Evolutionary conservation across 2,888 invertebrate species (phyloP), one percentile per base, ranked within the genome.

Genomic region (Thalpophila matura): DNA sequence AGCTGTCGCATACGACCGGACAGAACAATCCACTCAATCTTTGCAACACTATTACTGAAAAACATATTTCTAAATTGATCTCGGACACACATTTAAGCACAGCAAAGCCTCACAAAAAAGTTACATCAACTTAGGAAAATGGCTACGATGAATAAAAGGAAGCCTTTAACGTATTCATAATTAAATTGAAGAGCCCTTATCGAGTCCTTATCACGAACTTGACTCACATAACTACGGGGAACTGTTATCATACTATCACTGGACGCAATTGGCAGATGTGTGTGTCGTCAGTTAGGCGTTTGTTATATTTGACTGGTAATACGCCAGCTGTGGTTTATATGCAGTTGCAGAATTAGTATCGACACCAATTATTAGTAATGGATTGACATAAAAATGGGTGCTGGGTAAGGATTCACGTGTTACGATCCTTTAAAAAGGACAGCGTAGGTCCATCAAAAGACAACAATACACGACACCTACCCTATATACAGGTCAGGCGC

Each of bases 141-240:
- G 16, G 5, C 5, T 43, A 29, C 43, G 2, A n/a, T 18, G 7
- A 54, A 46, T 14, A 51, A 54, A 24, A 66, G 35, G 10, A 20
- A 9, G 24, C 24, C 27, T 35, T 29, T 18, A 51, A 35, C 12
- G 18, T 14, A 37, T 43, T 53, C 9, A 22, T 22, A 7, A 45
- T 40, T 40, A 38, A 43, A 42, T 61, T 37, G 7, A 33, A 53
- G 9, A 27, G 38, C 10, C 2, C 16, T 26, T 66, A 50, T 66
- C 70, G 22, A 12, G 9, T 1, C 18, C 33, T 35, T 79, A 79
- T 76, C 65, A 62, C 47, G 60, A 79, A 76, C 73, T 79, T 76
- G 75, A 79, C 75, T 79, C 77, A 76, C 29, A 58, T 63, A 55
- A 62, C 38, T 76, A 79, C 55, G 20, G 49, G 16, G 60, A 76